Base-by-base conservation (phyloP, 2,888 invertebrate genomes). In the Chrysodeixis includens region DNA sequence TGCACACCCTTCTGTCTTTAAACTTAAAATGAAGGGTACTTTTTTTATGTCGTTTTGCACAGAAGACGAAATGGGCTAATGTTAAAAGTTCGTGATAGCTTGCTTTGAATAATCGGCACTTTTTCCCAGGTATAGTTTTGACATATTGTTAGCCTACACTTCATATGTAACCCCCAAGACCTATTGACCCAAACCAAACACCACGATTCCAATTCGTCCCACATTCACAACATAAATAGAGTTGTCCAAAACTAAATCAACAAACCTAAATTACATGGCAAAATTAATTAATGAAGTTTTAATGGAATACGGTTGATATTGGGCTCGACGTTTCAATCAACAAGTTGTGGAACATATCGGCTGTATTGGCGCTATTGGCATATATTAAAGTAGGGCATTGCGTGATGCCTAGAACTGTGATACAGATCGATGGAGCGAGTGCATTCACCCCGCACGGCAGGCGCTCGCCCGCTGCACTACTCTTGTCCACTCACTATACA, bases 401-500 rank as follows among this genome's bases (percentile, higher is more conserved):
- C 55, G 55, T 65, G 46, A 40, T 71, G 62, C 62, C 76, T 66
- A 78, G 68, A 63, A 54, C 16, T 35, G 56, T 52, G 69, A 75
- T 79, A 73, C 73, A 64, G 77, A 82, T 82, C 82, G 78, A 82
- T 82, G 65, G 69, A 69, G 70, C 66, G 18, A 30, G 82, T 71
- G 56, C 81, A 69, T 69, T 74, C 53, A 82, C 78, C 80, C 62
- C 74, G 74, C 74, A 71, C 30, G 35, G 9, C 12, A 8, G 16
- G 49, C 22, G 44, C 35, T 0, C 16, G 26, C 26, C n/a, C 35
- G 16, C 16, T 30, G 30, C 53, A n/a, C n/a, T 4, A 3, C 18
- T 54, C 10, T 20, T 18, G 14, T 35, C 35, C 35, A 35, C 35
- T 14, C 12, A 4, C 12, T 35, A 14, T 14, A 35, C 12, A 14